Percentiles rank a stretch among this genome's conserved stretches.
Evolutionary conservation across 2,888 invertebrate species (phyloP).

Genomic region (Caenorhabditis parvicauda): DNA sequence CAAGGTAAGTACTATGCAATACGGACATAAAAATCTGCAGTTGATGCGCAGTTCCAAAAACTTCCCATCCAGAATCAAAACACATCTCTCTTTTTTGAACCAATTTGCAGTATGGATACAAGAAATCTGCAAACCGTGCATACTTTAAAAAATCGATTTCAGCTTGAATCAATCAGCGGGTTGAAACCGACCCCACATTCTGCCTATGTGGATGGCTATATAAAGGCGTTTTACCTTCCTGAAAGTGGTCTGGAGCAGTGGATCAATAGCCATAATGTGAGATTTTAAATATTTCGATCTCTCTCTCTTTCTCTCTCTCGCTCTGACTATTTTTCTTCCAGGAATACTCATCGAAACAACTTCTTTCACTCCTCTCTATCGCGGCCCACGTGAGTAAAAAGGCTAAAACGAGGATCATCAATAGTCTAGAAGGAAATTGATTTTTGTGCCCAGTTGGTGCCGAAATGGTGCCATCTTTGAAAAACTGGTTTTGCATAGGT

Average conservation of each 20-base stretch:
- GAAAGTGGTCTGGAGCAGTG: conserved; percentile 84
- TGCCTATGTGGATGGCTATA: conserved; percentile 87
- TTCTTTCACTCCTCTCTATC: conserved; percentile 79
- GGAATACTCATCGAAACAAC: conserved; percentile 86
- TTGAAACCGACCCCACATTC: conserved; percentile 79
- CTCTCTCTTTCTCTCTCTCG: too few species aligned
- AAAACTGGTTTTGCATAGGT: too few species aligned
- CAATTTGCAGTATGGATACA: background rate
- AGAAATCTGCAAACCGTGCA: background rate
- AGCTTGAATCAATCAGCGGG: conserved; percentile 77
- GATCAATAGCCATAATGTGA: conserved; percentile 77
- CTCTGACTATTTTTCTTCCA: conserved; percentile 63
- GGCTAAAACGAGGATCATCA: conserved; percentile 67
- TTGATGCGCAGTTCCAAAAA: too few species aligned
- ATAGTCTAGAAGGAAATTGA: conserved; percentile 40
- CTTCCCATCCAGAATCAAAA: too few species aligned
- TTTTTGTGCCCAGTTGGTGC: too few species aligned
- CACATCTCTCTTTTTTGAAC: background rate
- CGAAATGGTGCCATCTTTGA: too few species aligned
- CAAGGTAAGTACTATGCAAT: conserved; percentile 66
- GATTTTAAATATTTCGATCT: conserved; percentile 8
- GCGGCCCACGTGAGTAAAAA: conserved; percentile 85
- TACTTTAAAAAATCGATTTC: background rate
- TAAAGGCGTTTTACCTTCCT: conserved; percentile 92
- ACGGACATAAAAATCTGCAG: background rate